Percentiles rank a stretch among this genome's conserved stretches.
phyloP scores from a whole-genome alignment of 2,888 invertebrate genomes.

The Campoplex capitator region DNA sequence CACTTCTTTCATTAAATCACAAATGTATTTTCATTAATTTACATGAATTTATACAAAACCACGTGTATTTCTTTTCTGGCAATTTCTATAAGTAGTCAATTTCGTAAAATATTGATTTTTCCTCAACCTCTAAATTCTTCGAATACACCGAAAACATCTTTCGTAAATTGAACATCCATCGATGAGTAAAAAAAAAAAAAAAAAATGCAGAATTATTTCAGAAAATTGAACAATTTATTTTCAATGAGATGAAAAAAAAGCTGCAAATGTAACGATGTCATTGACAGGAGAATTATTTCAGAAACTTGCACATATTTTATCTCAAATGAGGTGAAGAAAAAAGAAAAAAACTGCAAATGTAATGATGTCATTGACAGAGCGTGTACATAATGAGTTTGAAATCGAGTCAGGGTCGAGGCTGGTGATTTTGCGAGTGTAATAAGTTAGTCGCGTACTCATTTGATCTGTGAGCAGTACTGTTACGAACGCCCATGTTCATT shows the following conservation, averaged over 20 bases:
- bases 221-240: too few relatives aligned
- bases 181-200: too few relatives aligned
- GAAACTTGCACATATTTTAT: too few relatives aligned
- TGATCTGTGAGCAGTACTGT: constrained; percentile 20
- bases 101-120: background rate
- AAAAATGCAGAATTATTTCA: too few relatives aligned
- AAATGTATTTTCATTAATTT: background rate
- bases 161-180: too few relatives aligned
- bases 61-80: background rate
- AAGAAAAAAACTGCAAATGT: background rate
- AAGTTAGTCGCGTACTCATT: constrained; percentile 25
- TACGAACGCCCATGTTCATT: constrained; percentile 47
- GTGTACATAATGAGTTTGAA: background rate
- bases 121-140: background rate
- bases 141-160: too few relatives aligned
- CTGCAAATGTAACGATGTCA: too few relatives aligned
- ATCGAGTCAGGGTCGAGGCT: constrained; percentile 41
- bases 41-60: background rate
- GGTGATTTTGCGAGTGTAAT: constrained; percentile 34
- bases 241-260: too few relatives aligned
- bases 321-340: too few relatives aligned
- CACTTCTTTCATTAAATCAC: background rate
- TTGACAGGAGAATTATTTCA: too few relatives aligned
- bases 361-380: background rate
- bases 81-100: too few relatives aligned